Evolutionary conservation across 2,797 vertebrate genomes (phyloP).

Genomic region (Lindbergichthys nudifrons): DNA sequence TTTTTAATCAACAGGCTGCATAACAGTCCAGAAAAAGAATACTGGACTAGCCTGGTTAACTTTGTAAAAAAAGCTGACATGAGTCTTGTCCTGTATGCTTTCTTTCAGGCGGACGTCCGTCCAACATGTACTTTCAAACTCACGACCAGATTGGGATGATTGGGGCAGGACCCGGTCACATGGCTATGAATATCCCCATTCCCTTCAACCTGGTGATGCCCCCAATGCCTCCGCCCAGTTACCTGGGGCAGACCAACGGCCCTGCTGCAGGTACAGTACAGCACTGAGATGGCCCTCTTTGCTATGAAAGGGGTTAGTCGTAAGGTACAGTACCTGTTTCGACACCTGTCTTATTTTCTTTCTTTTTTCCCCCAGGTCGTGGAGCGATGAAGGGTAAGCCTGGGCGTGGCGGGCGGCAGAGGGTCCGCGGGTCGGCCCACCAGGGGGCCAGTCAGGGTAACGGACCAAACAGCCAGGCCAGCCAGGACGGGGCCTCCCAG

Average conservation of each 20-base stretch:
- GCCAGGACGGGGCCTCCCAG: constrained; percentile 96
- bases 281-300: neutral
- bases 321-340: neutral
- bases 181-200: constrained; percentile 97
- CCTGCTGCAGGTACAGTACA: constrained; percentile 88
- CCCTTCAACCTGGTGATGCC: constrained; percentile 99
- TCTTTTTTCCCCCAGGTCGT: constrained; percentile 79
- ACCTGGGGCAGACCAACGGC: constrained; percentile 94
- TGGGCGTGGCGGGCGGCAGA: constrained; percentile 93
- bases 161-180: constrained; percentile 92
- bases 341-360: neutral
- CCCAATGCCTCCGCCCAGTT: constrained; percentile 95
- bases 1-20: neutral
- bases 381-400: constrained; percentile 94
- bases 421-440: constrained; percentile 89
- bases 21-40: neutral
- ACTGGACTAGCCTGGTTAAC: neutral
- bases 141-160: constrained; percentile 99
- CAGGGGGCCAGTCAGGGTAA: constrained; percentile 89
- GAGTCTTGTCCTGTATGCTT: neutral
- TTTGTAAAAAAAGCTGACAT: neutral
- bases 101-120: constrained; percentile 87
- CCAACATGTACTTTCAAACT: constrained; percentile 99
- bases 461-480: constrained; percentile 92
- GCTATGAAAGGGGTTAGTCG: neutral